Evolutionary conservation across 2,888 invertebrate species (phyloP), one percentile per base, ranked within the genome.

Genomic region (Pristionchus mayeri): DNA sequence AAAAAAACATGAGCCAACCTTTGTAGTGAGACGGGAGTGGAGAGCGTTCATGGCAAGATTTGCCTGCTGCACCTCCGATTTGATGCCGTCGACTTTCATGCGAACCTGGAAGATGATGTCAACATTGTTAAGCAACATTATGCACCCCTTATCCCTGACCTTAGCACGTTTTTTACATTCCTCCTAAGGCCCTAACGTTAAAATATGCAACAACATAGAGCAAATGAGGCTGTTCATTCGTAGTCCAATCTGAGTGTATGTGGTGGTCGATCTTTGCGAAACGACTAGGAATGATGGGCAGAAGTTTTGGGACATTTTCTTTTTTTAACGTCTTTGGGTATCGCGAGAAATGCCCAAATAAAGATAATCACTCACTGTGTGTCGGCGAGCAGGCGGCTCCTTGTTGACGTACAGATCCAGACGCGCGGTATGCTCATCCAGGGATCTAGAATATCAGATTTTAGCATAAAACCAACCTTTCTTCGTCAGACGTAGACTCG

Each of bases 51-150:
- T 86, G 0, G 91, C 88, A 27, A 88, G 71, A 75, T 90, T 86
- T 21, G 90, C 85, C 13, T 86, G 78, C 54, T 90, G 88, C 52
- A 86, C 87, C 83, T 92, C 92, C 40, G 86, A 84, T 78, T 89
- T 90, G 60, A 92, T 86, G 84, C 91, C 91, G 81, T 92, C 91
- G 11, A 90, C 86, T 79, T 89, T 85, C 87, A 88, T 86, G 57
- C 88, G 85, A n/a, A 86, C 87, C 89, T 89, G 84, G 50, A 87
- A 78, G 13, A 44, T 2, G 21, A 11, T 37, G 40, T 24, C 30
- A 7, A n/a, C n/a, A n/a, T n/a, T n/a, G n/a, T n/a, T n/a, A n/a
- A n/a, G n/a, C n/a, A n/a, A n/a, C n/a, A n/a, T n/a, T n/a, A n/a
- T n/a, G n/a, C n/a, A n/a, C n/a, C n/a, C n/a, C n/a, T n/a, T n/a